Base-by-base conservation (phyloP, 2,113 vertebrate genomes). In the Seriola dumerili region DNA sequence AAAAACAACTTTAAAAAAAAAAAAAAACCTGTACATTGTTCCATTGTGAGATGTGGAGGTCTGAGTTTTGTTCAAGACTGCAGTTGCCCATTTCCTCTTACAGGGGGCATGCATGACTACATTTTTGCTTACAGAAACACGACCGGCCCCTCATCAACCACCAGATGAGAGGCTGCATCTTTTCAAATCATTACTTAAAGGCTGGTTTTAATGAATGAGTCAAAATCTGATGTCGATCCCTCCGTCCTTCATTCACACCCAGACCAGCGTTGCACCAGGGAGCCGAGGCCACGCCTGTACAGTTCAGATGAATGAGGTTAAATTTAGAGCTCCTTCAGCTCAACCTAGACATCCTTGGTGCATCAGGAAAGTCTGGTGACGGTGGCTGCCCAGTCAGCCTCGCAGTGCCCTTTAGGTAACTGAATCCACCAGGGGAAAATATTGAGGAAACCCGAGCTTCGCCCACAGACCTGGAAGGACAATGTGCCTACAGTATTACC, bases 401-500 rank as follows among this genome's bases (percentile, higher is more conserved):
- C 85, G 80, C 92, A 78, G 91, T 96, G 96, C 95, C 96, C 96
- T 96, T 94, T 96, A 94, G 93, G 97, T 96, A 98, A 98, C 95
- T 73, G 89, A 96, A 99, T 96, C 96, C 95, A 86, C 57, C 94
- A 94, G 93, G 89, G 88, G 89, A 92, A 97, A 98, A 98, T 98
- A 98, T 96, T 97, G 94, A 96, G 96, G 97, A 95, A 97, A 97
- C 92, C 93, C 13, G 96, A 99, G 94, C 96, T 90, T 88, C 72
- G 91, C 92, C 95, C 95, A 94, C 95, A 96, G 91, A 94, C 89
- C 95, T 94, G 93, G 96, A 96, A 97, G 96, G 96, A 99, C 97
- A 99, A 97, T 97, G 97, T 96, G 96, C 94, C 97, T 96, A 97
- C 97, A 98, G 97, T 97, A 94, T 97, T 97, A 97, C 96, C 97